These are phyloP conservation scores for Petrophora chlorosata DNA, from an alignment of 2,888 invertebrate species.

Conservation along the genomic window DNA sequence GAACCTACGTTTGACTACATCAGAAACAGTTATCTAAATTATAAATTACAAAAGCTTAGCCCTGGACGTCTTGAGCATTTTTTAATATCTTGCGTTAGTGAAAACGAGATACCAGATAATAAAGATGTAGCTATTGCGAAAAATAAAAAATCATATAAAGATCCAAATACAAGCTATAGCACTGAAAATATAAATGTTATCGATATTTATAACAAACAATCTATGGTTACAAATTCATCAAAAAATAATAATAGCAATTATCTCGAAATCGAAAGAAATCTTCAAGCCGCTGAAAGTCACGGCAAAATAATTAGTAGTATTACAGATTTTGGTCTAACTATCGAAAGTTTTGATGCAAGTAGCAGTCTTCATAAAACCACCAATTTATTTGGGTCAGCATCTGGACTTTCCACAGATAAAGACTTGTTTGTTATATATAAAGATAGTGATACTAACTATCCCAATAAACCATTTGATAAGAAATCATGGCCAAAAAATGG, in stretches of 20 bases:
- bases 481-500: conserved; percentile 33
- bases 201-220: conserved; percentile 56
- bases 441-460: conserved; percentile 53
- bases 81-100: conserved; percentile 49
- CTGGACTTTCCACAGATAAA: conserved; percentile 48
- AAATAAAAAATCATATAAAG: not conserved
- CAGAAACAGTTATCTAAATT: conserved; percentile 55
- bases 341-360: conserved; percentile 21
- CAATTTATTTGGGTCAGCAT: conserved; percentile 36
- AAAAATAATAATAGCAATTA: conserved; percentile 40
- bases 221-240: conserved; percentile 46
- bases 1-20: conserved; percentile 55
- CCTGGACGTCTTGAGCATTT: conserved; percentile 55
- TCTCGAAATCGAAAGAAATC: conserved; percentile 8
- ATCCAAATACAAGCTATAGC: conserved; percentile 14
- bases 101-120: conserved; percentile 25
- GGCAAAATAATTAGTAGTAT: conserved; percentile 35
- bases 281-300: conserved; percentile 32
- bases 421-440: conserved; percentile 65
- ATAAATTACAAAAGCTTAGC: conserved; percentile 60
- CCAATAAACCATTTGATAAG: conserved; percentile 29
- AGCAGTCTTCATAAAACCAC: conserved; percentile 25
- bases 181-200: conserved; percentile 42
- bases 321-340: conserved; percentile 31
- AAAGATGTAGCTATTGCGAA: conserved; percentile 15